Conservation (phyloP, 2,888 invertebrate species). For the Drosophila austrosaltans region DNA sequence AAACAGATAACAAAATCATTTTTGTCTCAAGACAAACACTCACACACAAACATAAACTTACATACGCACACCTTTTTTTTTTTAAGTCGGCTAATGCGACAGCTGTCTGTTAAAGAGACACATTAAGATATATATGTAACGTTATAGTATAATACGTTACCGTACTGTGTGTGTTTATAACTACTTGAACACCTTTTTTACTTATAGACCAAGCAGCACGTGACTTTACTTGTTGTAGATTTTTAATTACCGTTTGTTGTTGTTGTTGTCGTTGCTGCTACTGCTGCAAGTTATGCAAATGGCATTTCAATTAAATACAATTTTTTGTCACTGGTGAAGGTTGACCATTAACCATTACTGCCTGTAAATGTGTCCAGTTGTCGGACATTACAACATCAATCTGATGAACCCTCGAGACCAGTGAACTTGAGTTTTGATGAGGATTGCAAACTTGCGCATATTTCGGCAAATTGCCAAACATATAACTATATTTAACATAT, state of each 20-base stretch:
- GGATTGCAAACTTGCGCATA: slow-evolving; percentile 37
- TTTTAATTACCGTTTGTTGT: not conserved
- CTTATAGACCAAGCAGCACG: slow-evolving; percentile 57
- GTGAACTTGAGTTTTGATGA: slow-evolving; percentile 57
- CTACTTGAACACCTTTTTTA: slow-evolving; percentile 25
- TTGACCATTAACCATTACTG: slow-evolving; percentile 58
- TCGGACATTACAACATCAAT: slow-evolving; percentile 56
- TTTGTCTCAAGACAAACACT: slow-evolving; percentile 38
- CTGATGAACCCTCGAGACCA: slow-evolving; percentile 15
- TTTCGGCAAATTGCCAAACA: slow-evolving; percentile 48
- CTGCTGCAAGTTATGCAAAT: slow-evolving; percentile 64
- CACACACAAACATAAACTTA: not conserved
- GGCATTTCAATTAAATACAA: slow-evolving; percentile 73
- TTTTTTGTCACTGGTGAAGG: slow-evolving; percentile 60
- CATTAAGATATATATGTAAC: not conserved
- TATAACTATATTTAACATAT: slow-evolving; percentile 16
- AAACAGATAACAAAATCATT: slow-evolving; percentile 52
- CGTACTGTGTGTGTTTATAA: not conserved
- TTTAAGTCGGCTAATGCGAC: slow-evolving; percentile 48
- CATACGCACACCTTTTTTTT: not conserved
- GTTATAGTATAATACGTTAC: not conserved
- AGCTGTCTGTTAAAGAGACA: slow-evolving; percentile 38
- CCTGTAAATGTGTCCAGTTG: slow-evolving; percentile 40
- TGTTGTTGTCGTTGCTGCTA: slow-evolving; percentile 27
- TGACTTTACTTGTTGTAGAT: slow-evolving; percentile 55